Percentiles rank a stretch among this genome's conserved stretches.
Conservation (phyloP, 2,797 vertebrate genomes). For the Allobates femoralis region DNA sequence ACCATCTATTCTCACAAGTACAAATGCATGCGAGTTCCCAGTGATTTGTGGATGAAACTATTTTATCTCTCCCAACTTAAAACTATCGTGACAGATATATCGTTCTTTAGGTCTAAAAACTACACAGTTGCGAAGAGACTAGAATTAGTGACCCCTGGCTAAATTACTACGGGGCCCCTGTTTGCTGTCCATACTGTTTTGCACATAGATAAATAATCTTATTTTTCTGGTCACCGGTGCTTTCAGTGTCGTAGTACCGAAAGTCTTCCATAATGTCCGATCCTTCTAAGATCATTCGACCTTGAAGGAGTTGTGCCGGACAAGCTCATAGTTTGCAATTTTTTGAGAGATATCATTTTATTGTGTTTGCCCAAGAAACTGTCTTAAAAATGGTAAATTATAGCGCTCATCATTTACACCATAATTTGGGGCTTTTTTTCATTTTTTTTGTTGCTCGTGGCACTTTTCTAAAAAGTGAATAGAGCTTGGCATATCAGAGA, state of each 20-base stretch:
- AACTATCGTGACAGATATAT: background rate
- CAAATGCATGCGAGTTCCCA: constrained; percentile 48
- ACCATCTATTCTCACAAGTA: constrained; percentile 46
- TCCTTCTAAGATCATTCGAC: background rate
- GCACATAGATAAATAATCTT: background rate
- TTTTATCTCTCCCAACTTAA: background rate
- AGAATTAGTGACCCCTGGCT: background rate
- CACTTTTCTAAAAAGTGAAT: too few relatives aligned
- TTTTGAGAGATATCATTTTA: background rate
- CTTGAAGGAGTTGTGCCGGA: background rate
- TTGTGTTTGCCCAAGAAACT: too few relatives aligned
- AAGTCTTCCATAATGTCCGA: background rate
- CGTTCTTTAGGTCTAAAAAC: background rate
- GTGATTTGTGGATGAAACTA: constrained; percentile 20
- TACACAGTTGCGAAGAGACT: background rate
- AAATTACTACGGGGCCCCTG: too few relatives aligned
- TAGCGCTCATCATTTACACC: too few relatives aligned
- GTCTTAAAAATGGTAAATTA: too few relatives aligned
- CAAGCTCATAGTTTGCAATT: background rate
- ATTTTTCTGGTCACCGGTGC: background rate
- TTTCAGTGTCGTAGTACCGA: background rate
- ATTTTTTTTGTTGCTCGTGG: too few relatives aligned
- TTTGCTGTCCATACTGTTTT: background rate
- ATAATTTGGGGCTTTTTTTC: too few relatives aligned
- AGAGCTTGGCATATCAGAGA: too few relatives aligned